Evolutionary conservation across 2,888 invertebrate species (phyloP).

Genomic region (Agrotis clavis): DNA sequence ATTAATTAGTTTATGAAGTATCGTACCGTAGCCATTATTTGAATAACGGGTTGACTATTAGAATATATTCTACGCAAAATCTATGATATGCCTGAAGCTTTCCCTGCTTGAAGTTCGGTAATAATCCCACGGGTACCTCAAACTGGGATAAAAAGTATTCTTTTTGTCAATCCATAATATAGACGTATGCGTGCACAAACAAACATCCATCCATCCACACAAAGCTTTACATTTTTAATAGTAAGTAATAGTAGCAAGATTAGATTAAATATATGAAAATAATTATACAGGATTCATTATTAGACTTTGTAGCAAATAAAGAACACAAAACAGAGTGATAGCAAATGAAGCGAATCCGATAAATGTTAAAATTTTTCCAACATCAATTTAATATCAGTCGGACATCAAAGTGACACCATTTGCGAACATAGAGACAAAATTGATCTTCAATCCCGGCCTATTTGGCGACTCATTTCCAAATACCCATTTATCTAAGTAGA

Average conservation of each 20-base stretch:
- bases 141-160: too few species aligned
- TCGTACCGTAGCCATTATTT: too few species aligned
- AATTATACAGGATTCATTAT: not conserved
- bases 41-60: not conserved
- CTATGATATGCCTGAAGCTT: not conserved
- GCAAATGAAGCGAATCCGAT: not conserved
- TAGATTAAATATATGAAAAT: too few species aligned
- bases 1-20: not conserved
- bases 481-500: conserved; percentile 48
- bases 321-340: too few species aligned
- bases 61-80: not conserved
- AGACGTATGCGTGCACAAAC: too few species aligned
- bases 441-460: conserved; percentile 34
- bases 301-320: too few species aligned
- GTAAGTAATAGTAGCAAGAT: too few species aligned
- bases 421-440: conserved; percentile 23
- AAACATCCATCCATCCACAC: too few species aligned
- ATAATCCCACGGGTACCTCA: too few species aligned
- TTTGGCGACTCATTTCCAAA: conserved; percentile 43
- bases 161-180: too few species aligned
- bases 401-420: conserved; percentile 35
- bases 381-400: not conserved
- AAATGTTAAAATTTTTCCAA: not conserved
- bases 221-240: too few species aligned
- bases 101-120: too few species aligned